A percentile compares a stretch with the other conserved stretches of the same genome.
phyloP scores from a whole-genome alignment of 2,888 invertebrate species.

The Spilosoma lubricipeda region DNA sequence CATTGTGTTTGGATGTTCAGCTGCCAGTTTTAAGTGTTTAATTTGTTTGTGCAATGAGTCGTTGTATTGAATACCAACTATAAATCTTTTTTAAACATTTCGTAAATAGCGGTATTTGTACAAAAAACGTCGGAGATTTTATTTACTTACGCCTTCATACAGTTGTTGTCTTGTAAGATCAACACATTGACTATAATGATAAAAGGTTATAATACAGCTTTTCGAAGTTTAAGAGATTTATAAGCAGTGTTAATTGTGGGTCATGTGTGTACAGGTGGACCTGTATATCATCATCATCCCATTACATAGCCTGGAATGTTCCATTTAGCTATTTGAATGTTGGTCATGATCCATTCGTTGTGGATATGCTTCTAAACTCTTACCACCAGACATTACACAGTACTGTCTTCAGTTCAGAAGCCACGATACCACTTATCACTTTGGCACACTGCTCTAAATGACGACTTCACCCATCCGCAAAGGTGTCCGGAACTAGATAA shows the following conservation, averaged over 20 bases:
- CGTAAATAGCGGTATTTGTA: slow-evolving; percentile 30
- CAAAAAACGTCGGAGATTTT: slow-evolving; percentile 9
- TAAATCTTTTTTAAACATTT: slow-evolving; percentile 46
- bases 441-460: background rate
- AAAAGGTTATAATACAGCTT: background rate
- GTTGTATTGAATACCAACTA: slow-evolving; percentile 36
- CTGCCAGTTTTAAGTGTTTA: slow-evolving; percentile 51
- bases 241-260: background rate
- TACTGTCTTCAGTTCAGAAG: background rate
- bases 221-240: background rate
- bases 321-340: too few species aligned
- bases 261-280: too few species aligned
- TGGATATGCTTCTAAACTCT: background rate
- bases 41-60: slow-evolving; percentile 40
- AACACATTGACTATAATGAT: background rate
- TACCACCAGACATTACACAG: background rate
- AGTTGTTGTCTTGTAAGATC: background rate
- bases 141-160: background rate
- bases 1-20: slow-evolving; percentile 45
- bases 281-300: background rate
- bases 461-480: background rate
- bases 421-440: background rate
- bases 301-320: background rate
- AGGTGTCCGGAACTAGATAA: background rate
- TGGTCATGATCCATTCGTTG: too few species aligned